Percentiles rank a stretch among this genome's conserved stretches.
phyloP scores from a whole-genome alignment of 2,797 vertebrate species.

The Peromyscus eremicus region DNA sequence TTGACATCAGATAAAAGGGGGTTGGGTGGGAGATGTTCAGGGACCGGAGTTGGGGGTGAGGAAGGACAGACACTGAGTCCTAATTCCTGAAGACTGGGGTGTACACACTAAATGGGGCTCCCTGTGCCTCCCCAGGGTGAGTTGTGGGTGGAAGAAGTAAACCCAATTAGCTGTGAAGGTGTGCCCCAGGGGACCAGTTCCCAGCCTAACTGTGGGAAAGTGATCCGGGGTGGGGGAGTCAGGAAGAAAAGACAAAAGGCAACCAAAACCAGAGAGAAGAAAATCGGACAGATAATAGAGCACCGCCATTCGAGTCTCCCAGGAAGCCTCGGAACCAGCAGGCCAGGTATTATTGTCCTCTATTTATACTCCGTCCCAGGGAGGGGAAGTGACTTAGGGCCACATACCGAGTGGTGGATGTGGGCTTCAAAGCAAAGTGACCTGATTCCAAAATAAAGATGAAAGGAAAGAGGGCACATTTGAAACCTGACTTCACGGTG shows the following conservation, averaged over 20 bases:
- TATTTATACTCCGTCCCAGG: constrained; percentile 10
- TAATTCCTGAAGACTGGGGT: not conserved
- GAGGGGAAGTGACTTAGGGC: not conserved
- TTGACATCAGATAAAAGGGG: not conserved
- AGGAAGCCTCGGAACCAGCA: constrained; percentile 1
- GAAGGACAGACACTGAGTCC: not conserved
- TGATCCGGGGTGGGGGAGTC: not conserved
- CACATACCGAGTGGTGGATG: not conserved
- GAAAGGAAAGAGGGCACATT: constrained; percentile 11
- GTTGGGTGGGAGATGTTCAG: not conserved
- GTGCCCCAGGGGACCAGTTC: not conserved
- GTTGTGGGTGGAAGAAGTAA: not conserved
- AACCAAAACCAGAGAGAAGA: not conserved
- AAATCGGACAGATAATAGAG: not conserved
- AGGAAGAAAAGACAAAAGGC: not conserved
- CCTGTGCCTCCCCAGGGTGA: not conserved
- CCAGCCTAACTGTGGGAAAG: not conserved
- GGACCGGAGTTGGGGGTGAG: not conserved
- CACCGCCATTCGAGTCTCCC: constrained; percentile 18
- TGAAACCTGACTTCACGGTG: not conserved
- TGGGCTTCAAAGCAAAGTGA: constrained; percentile 60
- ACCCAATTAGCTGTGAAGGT: not conserved
- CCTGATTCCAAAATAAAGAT: constrained; percentile 68
- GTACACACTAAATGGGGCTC: not conserved
- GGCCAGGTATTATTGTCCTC: constrained; percentile 5